A percentile compares a stretch with the other conserved stretches of the same genome.
Conservation (phyloP, 2,797 vertebrate species). For the Pygocentrus nattereri region DNA sequence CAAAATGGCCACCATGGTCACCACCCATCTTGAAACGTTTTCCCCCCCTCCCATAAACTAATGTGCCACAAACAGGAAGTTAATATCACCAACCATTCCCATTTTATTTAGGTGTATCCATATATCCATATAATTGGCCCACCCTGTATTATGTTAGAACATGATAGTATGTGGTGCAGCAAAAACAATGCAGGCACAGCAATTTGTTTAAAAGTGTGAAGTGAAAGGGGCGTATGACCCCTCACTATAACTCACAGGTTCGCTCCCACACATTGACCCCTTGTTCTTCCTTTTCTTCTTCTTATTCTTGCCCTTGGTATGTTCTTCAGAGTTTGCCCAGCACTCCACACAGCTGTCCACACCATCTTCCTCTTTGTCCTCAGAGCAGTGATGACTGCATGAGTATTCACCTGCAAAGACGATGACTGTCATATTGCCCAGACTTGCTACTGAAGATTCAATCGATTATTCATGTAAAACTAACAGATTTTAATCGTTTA, state of each 20-base stretch:
- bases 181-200: no score
- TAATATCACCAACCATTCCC: no score
- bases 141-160: no score
- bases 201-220: neutral
- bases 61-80: no score
- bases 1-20: no score
- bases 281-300: conserved; percentile 97
- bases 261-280: conserved; percentile 78
- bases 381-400: conserved; percentile 83
- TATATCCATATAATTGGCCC: no score
- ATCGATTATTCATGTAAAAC: neutral
- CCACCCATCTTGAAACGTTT: no score
- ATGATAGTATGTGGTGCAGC: no score
- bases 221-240: neutral
- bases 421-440: neutral
- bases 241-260: conserved; percentile 80
- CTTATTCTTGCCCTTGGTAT: conserved; percentile 90
- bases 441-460: neutral
- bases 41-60: no score
- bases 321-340: conserved; percentile 89
- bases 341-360: conserved; percentile 90
- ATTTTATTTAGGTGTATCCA: no score
- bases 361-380: conserved; percentile 90
- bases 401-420: conserved; percentile 81
- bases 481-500: no score